These are phyloP conservation scores for Indicator maculatus DNA, from an alignment of 2,113 vertebrate species.

Conservation along the genomic window DNA sequence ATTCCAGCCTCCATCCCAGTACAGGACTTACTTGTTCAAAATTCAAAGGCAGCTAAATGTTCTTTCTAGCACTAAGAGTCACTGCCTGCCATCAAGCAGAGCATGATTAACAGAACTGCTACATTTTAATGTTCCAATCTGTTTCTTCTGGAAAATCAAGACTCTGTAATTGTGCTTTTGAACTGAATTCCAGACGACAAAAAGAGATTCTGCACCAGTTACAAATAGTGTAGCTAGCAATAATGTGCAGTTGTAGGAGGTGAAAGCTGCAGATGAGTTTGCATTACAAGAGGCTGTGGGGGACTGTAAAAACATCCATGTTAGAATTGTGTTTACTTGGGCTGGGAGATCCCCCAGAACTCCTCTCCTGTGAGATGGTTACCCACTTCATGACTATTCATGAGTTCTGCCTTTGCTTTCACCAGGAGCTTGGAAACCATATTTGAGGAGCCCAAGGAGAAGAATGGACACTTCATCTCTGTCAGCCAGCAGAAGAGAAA, in stretches of 20 bases:
- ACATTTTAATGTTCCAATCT: neutral
- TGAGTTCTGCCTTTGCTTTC: neutral
- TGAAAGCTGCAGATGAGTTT: neutral
- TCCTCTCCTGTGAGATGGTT: neutral
- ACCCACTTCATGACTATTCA: neutral
- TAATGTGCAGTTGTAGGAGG: neutral
- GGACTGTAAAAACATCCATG: neutral
- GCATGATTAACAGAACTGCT: neutral
- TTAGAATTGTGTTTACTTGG: neutral
- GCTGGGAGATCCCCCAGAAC: neutral
- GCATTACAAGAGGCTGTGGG: neutral
- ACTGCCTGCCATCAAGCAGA: neutral
- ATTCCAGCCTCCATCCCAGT: neutral
- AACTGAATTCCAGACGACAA: neutral
- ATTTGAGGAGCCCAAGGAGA: slow-evolving; percentile 94
- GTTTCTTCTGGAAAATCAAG: neutral
- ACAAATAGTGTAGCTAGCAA: neutral
- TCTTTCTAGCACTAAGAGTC: neutral
- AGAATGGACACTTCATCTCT: slow-evolving; percentile 86
- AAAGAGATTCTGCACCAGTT: neutral
- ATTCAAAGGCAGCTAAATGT: neutral
- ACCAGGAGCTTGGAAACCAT: slow-evolving; percentile 93
- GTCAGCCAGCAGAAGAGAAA: slow-evolving; percentile 93
- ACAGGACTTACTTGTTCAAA: neutral
- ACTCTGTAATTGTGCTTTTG: neutral